Conservation (phyloP, 2,113 vertebrate species). For the Calcarius ornatus region DNA sequence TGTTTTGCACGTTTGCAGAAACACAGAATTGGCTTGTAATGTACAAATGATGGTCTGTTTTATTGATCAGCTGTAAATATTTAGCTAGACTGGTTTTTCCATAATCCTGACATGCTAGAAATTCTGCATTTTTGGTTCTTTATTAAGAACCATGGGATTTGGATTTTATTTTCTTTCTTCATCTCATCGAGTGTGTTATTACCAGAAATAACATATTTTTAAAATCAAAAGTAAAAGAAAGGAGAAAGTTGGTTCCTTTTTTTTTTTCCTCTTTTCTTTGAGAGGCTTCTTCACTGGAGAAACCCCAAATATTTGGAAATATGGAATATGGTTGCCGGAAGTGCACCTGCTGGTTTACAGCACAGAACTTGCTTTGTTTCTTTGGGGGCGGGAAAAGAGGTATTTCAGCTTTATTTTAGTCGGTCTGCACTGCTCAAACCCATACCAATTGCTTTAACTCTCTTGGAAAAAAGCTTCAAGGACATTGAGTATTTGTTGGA, state of each 20-base stretch:
- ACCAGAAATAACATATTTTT: not conserved
- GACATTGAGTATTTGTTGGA: not conserved
- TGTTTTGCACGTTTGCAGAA: not conserved
- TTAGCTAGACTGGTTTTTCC: not conserved
- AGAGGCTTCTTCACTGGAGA: not conserved
- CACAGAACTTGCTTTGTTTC: not conserved
- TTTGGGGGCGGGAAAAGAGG: not conserved
- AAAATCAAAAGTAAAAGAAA: not conserved
- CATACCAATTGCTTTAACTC: not conserved
- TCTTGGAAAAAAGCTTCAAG: not conserved
- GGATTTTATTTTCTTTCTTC: not conserved
- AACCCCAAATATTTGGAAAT: not conserved
- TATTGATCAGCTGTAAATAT: not conserved
- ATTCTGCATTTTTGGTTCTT: not conserved
- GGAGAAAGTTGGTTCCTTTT: not conserved
- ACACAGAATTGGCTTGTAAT: too few species aligned
- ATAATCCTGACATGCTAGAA: not conserved
- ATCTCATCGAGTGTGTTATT: not conserved
- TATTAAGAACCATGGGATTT: not conserved
- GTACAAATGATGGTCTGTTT: not conserved
- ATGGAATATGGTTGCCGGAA: not conserved
- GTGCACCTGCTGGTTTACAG: not conserved
- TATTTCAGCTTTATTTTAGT: not conserved
- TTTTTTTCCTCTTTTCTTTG: accelerated
- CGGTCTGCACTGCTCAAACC: not conserved